Percentiles rank a stretch among this genome's conserved stretches.
phyloP scores from a whole-genome alignment of 2,888 invertebrate genomes.

The Protonemura montana region DNA sequence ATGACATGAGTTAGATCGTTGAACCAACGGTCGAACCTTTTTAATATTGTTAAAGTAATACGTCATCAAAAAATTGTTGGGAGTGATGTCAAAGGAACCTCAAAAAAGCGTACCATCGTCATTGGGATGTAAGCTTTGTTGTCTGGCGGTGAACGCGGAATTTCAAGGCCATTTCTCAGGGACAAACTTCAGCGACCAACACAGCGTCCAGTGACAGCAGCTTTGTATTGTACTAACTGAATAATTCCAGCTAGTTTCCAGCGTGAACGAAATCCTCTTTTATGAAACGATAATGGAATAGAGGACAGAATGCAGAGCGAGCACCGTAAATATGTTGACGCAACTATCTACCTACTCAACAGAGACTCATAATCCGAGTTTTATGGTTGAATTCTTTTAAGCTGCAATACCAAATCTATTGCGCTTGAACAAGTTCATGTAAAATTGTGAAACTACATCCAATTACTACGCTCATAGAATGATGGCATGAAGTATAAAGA shows the following conservation, averaged over 20 bases:
- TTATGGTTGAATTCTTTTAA: not conserved
- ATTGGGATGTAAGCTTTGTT: not conserved
- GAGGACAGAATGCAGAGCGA: not conserved
- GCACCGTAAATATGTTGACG: not conserved
- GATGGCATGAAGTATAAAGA: not conserved
- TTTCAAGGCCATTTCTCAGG: not conserved
- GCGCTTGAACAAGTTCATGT: not conserved
- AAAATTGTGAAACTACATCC: not conserved
- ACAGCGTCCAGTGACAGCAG: not conserved
- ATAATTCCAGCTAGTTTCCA: not conserved
- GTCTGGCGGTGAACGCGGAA: not conserved
- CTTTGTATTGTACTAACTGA: not conserved
- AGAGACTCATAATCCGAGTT: not conserved
- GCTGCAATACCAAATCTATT: not conserved
- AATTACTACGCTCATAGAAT: not conserved
- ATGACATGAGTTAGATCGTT: no score
- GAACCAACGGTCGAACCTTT: no score
- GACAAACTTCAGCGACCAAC: not conserved
- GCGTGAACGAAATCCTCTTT: not conserved
- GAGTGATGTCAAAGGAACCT: not conserved
- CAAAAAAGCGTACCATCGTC: not conserved
- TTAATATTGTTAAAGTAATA: no score
- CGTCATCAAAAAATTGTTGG: not conserved
- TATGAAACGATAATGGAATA: not conserved
- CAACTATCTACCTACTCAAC: not conserved